A percentile compares a stretch with the other conserved stretches of the same genome.
These are phyloP conservation scores for Lochmaea crataegi DNA, from an alignment of 2,888 invertebrate genomes.

Conservation along the genomic window DNA sequence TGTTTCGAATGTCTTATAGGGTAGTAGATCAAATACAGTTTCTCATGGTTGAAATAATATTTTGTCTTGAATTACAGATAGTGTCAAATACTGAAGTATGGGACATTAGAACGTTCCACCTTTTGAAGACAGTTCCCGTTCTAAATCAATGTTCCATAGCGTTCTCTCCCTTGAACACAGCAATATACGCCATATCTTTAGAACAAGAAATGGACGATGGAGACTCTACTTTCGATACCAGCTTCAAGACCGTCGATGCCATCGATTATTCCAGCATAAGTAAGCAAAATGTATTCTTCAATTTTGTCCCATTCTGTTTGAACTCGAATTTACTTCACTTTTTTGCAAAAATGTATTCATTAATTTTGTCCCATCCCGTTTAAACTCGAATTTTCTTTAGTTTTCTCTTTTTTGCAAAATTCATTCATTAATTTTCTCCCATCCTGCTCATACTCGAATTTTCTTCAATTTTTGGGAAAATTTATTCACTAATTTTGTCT, in stretches of 20 bases:
- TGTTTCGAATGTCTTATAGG: no score
- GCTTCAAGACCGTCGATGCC: constrained; percentile 95
- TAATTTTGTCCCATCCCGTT: no score
- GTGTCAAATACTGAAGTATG: constrained; percentile 99
- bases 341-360: no score
- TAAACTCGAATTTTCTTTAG: no score
- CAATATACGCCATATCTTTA: constrained; percentile 87
- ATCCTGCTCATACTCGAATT: no score
- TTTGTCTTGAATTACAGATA: constrained; percentile 67
- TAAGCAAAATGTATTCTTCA: constrained; percentile 60
- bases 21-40: no score
- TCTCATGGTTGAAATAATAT: background rate
- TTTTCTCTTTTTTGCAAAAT: no score
- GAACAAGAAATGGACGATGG: constrained; percentile 81
- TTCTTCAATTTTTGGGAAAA: no score
- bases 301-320: background rate
- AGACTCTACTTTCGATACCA: constrained; percentile 84
- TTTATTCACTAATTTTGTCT: no score
- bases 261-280: constrained; percentile 94
- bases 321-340: no score
- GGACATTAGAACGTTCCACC: constrained; percentile 95
- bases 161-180: constrained; percentile 88
- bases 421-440: no score
- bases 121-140: constrained; percentile 93
- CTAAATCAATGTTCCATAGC: constrained; percentile 89